Conservation (phyloP, 2,888 invertebrate genomes). For the Luffia ferchaultella region DNA sequence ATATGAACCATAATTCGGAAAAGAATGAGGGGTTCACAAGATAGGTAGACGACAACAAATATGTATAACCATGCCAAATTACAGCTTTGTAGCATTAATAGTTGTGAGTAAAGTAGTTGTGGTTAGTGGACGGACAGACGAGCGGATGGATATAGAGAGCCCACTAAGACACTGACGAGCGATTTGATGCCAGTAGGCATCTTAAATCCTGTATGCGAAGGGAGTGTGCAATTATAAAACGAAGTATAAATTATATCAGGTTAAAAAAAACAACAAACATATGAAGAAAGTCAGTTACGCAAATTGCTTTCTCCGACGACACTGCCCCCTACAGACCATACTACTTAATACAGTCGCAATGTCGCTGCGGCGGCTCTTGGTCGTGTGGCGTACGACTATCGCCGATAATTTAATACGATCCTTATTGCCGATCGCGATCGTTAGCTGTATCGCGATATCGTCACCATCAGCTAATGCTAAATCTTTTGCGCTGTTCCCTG, state of each 20-base stretch:
- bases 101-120: too few relatives aligned
- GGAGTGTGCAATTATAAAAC: neutral
- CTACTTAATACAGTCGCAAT: constrained; percentile 26
- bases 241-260: neutral
- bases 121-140: too few relatives aligned
- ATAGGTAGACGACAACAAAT: too few relatives aligned
- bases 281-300: neutral
- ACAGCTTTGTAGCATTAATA: too few relatives aligned
- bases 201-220: neutral
- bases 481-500: constrained; percentile 54
- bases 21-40: too few relatives aligned
- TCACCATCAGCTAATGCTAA: constrained; percentile 53
- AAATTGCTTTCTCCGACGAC: constrained; percentile 15
- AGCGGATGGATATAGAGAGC: too few relatives aligned
- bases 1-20: too few relatives aligned
- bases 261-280: neutral
- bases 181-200: neutral
- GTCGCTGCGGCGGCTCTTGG: constrained; percentile 46
- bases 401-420: constrained; percentile 50
- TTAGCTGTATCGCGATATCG: constrained; percentile 50
- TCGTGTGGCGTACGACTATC: constrained; percentile 46
- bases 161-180: neutral
- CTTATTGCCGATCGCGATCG: constrained; percentile 43
- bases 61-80: too few relatives aligned
- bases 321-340: too few relatives aligned